Evolutionary conservation across 1,140 invertebrate genomes (phyloP).

Genomic region (Hycleus cichorii): DNA sequence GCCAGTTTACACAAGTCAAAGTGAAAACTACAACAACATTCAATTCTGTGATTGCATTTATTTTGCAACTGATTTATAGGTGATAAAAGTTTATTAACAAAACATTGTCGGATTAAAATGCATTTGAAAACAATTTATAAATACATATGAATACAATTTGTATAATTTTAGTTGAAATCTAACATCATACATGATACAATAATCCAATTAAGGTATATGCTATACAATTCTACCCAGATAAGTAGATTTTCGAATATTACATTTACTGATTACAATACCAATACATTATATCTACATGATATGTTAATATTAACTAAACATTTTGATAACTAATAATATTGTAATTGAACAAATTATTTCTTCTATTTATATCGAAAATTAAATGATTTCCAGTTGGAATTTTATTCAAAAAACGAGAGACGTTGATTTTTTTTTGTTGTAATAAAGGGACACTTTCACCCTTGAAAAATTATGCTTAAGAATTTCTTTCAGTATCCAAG

Average conservation of each 20-base stretch:
- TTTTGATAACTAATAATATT: neutral
- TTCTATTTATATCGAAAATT: no score
- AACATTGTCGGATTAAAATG: no score
- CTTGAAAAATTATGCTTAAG: no score
- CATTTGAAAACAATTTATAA: no score
- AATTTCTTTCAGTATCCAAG: no score
- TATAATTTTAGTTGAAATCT: slow-evolving; percentile 9
- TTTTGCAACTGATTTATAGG: no score
- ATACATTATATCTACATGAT: slow-evolving; percentile 5
- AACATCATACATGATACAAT: neutral
- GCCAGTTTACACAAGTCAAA: slow-evolving; percentile 10
- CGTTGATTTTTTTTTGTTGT: no score
- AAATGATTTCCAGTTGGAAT: no score
- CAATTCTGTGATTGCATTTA: neutral
- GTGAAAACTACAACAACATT: slow-evolving; percentile 1
- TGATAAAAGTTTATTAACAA: no score
- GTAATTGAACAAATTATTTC: no score
- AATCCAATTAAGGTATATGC: slow-evolving; percentile 10
- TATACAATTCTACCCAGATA: slow-evolving; percentile 8
- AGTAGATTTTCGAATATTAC: slow-evolving; percentile 9
- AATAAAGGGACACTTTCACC: no score
- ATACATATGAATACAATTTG: neutral
- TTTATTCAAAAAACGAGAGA: no score
- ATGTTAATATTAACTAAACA: slow-evolving; percentile 11
- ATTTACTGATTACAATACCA: neutral